These are phyloP conservation scores for Oophaga pumilio DNA, from an alignment of 2,113 vertebrate genomes.

Conservation along the genomic window DNA sequence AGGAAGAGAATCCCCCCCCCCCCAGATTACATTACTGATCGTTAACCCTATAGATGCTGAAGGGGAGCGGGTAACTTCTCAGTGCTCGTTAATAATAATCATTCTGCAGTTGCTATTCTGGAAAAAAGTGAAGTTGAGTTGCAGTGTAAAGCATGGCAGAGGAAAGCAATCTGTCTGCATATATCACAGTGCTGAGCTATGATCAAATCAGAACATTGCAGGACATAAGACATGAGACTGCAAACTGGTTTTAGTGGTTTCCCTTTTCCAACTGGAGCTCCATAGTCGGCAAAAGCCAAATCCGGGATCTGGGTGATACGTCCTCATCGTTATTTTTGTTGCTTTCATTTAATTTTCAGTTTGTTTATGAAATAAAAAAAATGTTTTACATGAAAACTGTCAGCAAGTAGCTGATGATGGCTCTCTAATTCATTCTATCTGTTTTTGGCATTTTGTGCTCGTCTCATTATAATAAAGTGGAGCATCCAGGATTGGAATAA, in stretches of 20 bases:
- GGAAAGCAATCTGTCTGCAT: neutral
- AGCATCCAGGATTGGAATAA: neutral
- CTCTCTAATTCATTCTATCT: neutral
- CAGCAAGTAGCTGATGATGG: neutral
- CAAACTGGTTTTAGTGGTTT: too few relatives aligned
- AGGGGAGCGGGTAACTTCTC: neutral
- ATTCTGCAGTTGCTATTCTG: neutral
- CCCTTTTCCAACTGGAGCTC: too few relatives aligned
- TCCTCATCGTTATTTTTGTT: too few relatives aligned
- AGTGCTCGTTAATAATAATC: neutral
- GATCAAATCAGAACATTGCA: too few relatives aligned
- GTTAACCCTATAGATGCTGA: neutral
- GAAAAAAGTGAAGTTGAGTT: neutral
- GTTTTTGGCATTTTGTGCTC: too few relatives aligned
- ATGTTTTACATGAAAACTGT: neutral
- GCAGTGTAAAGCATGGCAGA: neutral
- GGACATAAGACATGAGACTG: too few relatives aligned
- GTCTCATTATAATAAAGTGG: too few relatives aligned
- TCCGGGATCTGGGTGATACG: too few relatives aligned
- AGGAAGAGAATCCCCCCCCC: neutral
- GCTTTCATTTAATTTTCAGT: too few relatives aligned
- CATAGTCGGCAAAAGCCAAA: too few relatives aligned
- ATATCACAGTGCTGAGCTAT: neutral
- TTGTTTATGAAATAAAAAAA: too few relatives aligned
- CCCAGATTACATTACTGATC: neutral